Percentiles rank a stretch among this genome's conserved stretches.
Evolutionary conservation across 2,797 vertebrate genomes (phyloP).

Genomic region (Pantherophis vulpinus): DNA sequence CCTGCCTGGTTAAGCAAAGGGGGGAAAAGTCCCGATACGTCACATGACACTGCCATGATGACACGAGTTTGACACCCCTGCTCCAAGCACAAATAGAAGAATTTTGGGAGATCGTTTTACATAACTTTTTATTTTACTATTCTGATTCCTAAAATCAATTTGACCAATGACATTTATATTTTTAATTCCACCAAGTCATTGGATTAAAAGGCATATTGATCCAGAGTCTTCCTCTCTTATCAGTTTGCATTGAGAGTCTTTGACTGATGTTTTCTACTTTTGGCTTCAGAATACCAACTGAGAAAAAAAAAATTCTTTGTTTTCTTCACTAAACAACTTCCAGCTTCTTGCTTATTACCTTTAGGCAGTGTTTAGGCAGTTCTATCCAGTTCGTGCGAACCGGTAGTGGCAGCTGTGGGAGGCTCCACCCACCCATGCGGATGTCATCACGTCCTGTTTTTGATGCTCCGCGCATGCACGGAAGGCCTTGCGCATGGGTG

Average conservation of each 20-base stretch:
- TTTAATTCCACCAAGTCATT: not conserved
- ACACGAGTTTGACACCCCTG: too few relatives aligned
- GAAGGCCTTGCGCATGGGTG: too few relatives aligned
- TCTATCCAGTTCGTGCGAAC: too few relatives aligned
- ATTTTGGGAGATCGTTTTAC: not conserved
- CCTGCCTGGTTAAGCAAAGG: too few relatives aligned
- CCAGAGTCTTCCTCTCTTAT: not conserved
- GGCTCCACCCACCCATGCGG: too few relatives aligned
- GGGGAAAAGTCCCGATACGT: too few relatives aligned
- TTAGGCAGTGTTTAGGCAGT: too few relatives aligned
- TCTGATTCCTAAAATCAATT: slow-evolving; percentile 19
- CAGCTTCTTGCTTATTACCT: not conserved
- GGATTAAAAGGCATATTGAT: not conserved
- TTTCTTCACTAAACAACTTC: not conserved
- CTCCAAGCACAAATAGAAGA: not conserved
- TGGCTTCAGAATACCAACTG: not conserved
- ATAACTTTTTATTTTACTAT: not conserved
- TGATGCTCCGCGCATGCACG: too few relatives aligned
- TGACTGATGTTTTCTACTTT: not conserved
- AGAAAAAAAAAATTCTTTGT: not conserved
- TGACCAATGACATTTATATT: not conserved
- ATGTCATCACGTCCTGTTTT: too few relatives aligned
- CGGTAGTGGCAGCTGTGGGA: too few relatives aligned
- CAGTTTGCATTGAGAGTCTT: not conserved
- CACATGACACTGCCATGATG: too few relatives aligned